Evolutionary conservation across 2,113 vertebrate genomes (phyloP).

Genomic region (Otocyon megalotis): DNA sequence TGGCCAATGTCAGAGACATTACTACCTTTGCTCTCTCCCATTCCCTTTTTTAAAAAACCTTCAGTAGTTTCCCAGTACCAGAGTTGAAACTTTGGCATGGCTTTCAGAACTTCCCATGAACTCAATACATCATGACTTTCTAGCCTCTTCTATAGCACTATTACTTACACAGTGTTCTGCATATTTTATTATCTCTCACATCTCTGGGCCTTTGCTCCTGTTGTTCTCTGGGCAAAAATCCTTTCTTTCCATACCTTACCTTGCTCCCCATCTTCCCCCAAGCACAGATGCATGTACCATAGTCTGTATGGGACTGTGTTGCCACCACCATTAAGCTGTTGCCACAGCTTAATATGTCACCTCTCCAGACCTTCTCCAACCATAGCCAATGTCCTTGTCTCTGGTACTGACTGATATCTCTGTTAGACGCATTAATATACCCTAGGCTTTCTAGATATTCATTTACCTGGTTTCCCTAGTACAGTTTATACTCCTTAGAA

Average conservation of each 20-base stretch:
- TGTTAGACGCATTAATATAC: neutral
- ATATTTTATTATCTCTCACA: neutral
- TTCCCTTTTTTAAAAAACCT: neutral
- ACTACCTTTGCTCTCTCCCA: neutral
- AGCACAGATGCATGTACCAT: neutral
- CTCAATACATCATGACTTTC: neutral
- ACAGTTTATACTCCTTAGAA: neutral
- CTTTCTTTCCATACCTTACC: neutral
- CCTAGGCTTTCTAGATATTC: neutral
- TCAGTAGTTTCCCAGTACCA: neutral
- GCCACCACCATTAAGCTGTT: fast-evolving
- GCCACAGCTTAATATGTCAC: neutral
- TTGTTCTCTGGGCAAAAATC: neutral
- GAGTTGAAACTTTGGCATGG: neutral
- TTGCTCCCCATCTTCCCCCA: too few relatives aligned
- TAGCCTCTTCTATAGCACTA: neutral
- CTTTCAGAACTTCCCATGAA: neutral
- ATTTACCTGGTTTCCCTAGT: neutral
- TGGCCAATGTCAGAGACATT: neutral
- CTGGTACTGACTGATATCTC: neutral
- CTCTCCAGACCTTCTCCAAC: neutral
- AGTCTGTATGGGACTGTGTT: neutral
- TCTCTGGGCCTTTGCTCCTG: neutral
- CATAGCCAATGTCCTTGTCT: neutral
- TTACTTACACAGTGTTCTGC: neutral